These are phyloP conservation scores for Pipistrellus pygmaeus DNA, from an alignment of 2,797 vertebrate species.

Conservation along the genomic window DNA sequence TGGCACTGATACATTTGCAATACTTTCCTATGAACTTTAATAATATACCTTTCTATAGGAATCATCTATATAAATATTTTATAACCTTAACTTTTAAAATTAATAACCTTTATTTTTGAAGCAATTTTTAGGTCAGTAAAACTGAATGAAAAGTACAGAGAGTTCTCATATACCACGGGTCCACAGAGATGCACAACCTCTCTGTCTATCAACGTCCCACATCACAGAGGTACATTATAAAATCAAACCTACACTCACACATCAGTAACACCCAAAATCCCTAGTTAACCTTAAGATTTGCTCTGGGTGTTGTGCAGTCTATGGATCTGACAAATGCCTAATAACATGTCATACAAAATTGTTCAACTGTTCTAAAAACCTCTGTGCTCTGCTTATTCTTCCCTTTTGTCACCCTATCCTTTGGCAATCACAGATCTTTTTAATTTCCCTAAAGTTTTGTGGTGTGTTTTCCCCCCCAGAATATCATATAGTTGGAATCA, in stretches of 20 bases:
- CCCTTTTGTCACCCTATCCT: fast-evolving
- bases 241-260: background rate
- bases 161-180: too few species aligned
- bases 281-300: background rate
- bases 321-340: background rate
- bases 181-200: too few species aligned
- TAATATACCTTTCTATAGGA: background rate
- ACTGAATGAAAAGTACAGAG: background rate
- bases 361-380: background rate
- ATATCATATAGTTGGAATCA: background rate
- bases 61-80: background rate
- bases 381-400: background rate
- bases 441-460: background rate
- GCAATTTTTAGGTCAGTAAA: background rate
- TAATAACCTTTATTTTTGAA: background rate
- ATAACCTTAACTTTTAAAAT: background rate
- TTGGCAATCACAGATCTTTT: background rate
- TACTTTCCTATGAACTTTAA: background rate
- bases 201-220: background rate
- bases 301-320: background rate
- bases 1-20: fast-evolving
- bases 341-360: background rate
- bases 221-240: background rate
- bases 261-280: background rate
- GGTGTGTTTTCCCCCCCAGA: background rate